These are phyloP conservation scores for Australoheros facetus DNA, from an alignment of 2,797 vertebrate genomes.

Conservation along the genomic window DNA sequence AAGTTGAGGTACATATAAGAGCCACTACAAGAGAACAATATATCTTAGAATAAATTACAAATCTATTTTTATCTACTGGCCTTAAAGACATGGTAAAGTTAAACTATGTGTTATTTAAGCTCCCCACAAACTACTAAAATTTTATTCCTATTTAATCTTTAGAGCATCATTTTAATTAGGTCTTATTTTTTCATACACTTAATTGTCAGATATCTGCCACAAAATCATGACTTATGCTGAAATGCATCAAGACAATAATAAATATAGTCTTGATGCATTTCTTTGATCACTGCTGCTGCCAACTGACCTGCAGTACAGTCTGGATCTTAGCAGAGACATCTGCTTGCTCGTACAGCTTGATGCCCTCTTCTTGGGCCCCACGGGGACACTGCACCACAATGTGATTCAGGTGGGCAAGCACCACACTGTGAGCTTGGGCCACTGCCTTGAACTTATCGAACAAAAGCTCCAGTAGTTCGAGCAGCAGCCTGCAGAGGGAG, in stretches of 20 bases:
- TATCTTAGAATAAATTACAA: background rate
- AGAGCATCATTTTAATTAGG: background rate
- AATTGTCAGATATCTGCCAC: background rate
- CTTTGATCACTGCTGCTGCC: background rate
- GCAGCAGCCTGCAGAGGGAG: constrained; percentile 86
- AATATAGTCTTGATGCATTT: background rate
- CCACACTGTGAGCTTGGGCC: constrained; percentile 90
- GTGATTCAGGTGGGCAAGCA: constrained; percentile 90
- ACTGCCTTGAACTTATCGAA: constrained; percentile 98
- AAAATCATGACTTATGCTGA: background rate
- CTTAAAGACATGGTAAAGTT: background rate
- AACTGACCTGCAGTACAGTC: constrained; percentile 92
- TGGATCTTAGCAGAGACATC: constrained; percentile 99
- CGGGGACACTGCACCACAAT: constrained; percentile 81
- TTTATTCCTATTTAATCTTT: background rate
- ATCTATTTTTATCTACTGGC: background rate
- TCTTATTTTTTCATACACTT: background rate
- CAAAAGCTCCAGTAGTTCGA: constrained; percentile 94
- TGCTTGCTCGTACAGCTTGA: constrained; percentile 97
- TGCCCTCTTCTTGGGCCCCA: constrained; percentile 84
- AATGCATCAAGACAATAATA: background rate
- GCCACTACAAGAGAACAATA: background rate
- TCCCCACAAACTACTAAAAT: background rate
- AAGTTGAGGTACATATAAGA: background rate
- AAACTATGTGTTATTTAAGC: background rate